Conservation (phyloP, 2,888 invertebrate species). For the Frankliniella fusca region DNA sequence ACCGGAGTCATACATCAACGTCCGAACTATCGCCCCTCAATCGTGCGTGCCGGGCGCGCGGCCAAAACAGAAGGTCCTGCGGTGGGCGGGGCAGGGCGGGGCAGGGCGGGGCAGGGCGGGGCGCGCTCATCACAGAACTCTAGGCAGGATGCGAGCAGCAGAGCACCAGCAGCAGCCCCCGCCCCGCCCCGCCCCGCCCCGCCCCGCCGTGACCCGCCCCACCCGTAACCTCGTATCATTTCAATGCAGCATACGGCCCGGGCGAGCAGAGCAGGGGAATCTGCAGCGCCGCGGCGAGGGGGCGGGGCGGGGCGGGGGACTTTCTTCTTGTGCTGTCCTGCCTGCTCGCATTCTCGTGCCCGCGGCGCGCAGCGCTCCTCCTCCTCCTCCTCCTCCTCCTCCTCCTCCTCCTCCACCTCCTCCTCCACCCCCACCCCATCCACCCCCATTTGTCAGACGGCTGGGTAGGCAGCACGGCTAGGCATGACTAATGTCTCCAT, state of each 20-base stretch:
- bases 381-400: neutral
- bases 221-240: slow-evolving; percentile 1
- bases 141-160: too few species aligned
- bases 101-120: neutral
- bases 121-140: neutral
- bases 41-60: neutral
- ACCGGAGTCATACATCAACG: neutral
- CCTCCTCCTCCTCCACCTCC: too few species aligned
- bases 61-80: neutral
- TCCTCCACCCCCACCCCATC: neutral
- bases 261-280: neutral
- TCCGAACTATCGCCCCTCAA: slow-evolving; percentile 1
- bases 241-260: neutral
- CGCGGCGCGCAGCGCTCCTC: neutral
- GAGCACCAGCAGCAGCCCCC: neutral
- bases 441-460: neutral
- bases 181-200: neutral
- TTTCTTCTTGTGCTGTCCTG: neutral
- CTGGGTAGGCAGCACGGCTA: slow-evolving; percentile 8
- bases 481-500: slow-evolving; percentile 24
- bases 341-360: neutral
- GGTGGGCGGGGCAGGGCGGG: neutral
- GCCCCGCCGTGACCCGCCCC: neutral
- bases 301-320: neutral
- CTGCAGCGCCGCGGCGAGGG: neutral